A percentile compares a stretch with the other conserved stretches of the same genome.
Evolutionary conservation across 2,888 invertebrate species (phyloP).

Genomic region (Eristalis pertinax): DNA sequence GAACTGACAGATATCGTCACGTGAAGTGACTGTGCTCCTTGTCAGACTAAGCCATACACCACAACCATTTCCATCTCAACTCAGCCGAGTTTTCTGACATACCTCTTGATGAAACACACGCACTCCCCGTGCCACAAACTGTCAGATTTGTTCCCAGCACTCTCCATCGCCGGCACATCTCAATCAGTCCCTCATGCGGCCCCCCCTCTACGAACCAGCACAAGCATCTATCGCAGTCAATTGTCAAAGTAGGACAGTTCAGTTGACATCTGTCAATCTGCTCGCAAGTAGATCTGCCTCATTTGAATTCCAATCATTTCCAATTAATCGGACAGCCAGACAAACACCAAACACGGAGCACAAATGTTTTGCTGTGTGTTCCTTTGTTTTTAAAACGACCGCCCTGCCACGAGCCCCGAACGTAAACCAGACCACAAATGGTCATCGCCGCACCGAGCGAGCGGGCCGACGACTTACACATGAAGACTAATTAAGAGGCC

Average conservation of each 20-base stretch:
- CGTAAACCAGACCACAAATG: not conserved
- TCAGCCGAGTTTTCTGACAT: no score
- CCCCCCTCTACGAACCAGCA: not conserved
- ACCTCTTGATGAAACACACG: no score
- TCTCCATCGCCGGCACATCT: no score
- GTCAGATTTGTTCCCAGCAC: no score
- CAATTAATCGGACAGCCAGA: not conserved
- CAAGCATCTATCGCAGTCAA: not conserved
- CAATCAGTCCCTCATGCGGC: no score
- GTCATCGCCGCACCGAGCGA: not conserved
- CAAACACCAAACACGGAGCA: not conserved
- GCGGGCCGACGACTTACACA: not conserved
- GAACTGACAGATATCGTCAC: no score
- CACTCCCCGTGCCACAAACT: no score
- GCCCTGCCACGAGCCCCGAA: not conserved
- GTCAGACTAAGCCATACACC: no score
- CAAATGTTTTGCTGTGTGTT: not conserved
- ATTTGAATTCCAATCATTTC: not conserved
- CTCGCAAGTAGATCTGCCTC: not conserved
- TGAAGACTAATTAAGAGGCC: constrained; percentile 58
- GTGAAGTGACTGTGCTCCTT: no score
- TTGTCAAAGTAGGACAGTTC: not conserved
- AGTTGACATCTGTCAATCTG: not conserved
- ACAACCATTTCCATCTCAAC: no score
- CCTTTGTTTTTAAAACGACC: not conserved